These are phyloP conservation scores for Caenorhabditis becei DNA, from an alignment of 2,888 invertebrate species.

Conservation along the genomic window DNA sequence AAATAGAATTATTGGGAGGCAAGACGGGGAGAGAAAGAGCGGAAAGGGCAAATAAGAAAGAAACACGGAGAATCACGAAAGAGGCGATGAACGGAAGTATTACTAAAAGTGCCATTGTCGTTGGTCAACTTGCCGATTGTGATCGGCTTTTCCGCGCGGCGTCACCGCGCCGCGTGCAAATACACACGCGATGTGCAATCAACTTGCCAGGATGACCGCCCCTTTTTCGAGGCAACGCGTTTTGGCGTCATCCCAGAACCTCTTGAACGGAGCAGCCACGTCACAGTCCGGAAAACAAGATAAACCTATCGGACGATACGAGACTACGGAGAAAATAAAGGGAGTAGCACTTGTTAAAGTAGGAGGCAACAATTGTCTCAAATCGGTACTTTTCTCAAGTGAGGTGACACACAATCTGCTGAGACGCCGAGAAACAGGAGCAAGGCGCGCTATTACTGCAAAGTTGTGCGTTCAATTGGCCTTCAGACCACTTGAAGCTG, in stretches of 20 bases:
- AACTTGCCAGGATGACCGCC: slow-evolving; percentile 40
- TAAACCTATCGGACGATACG: slow-evolving; percentile 6
- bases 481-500: slow-evolving; percentile 57
- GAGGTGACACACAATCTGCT: slow-evolving; percentile 11
- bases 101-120: slow-evolving; percentile 44
- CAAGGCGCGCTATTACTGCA: slow-evolving; percentile 52
- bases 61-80: slow-evolving; percentile 6
- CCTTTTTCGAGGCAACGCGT: slow-evolving; percentile 26
- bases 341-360: slow-evolving; percentile 41
- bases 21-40: slow-evolving; percentile 17
- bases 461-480: slow-evolving; percentile 57
- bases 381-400: slow-evolving; percentile 37
- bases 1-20: slow-evolving; percentile 14
- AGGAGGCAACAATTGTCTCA: slow-evolving; percentile 14
- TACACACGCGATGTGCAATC: slow-evolving; percentile 54
- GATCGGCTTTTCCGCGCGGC: slow-evolving; percentile 28
- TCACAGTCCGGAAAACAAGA: slow-evolving; percentile 54
- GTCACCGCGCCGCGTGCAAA: slow-evolving; percentile 51
- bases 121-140: slow-evolving; percentile 32
- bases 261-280: slow-evolving; percentile 46
- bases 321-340: slow-evolving; percentile 9
- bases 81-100: slow-evolving; percentile 12
- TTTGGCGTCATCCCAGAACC: slow-evolving; percentile 49
- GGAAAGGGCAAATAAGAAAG: slow-evolving; percentile 5
- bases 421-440: slow-evolving; percentile 38